These are phyloP conservation scores for Coregonus clupeaformis DNA, from an alignment of 2,113 vertebrate genomes.

Conservation along the genomic window DNA sequence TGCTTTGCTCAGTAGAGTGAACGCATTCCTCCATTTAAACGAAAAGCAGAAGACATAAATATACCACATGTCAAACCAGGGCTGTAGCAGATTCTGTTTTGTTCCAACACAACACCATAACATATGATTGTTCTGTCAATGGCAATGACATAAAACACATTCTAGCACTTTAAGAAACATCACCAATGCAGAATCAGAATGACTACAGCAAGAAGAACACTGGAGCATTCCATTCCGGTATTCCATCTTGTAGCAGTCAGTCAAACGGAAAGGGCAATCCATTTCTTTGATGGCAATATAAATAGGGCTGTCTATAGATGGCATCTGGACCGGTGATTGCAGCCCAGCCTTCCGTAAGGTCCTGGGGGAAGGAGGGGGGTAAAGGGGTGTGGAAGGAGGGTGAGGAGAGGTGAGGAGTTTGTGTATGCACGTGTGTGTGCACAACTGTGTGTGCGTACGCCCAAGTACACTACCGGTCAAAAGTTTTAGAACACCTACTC, in stretches of 20 bases:
- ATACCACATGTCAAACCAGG: not conserved
- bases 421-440: not conserved
- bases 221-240: not conserved
- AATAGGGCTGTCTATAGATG: conserved; percentile 25
- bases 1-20: not conserved
- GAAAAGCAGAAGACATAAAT: not conserved
- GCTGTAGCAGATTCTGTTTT: not conserved
- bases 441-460: not conserved
- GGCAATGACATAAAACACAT: not conserved
- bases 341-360: not conserved
- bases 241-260: not conserved
- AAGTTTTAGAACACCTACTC: no score
- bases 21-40: not conserved
- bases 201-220: conserved; percentile 6
- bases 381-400: not conserved
- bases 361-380: not conserved
- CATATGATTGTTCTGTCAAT: not conserved
- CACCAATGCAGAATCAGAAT: conserved; percentile 7
- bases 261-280: conserved; percentile 17
- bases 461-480: no score
- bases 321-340: not conserved
- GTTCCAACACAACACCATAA: not conserved
- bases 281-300: conserved; percentile 37
- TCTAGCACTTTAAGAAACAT: not conserved
- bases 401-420: not conserved